phyloP scores from a whole-genome alignment of 2,113 vertebrate species.

The Numida meleagris region DNA sequence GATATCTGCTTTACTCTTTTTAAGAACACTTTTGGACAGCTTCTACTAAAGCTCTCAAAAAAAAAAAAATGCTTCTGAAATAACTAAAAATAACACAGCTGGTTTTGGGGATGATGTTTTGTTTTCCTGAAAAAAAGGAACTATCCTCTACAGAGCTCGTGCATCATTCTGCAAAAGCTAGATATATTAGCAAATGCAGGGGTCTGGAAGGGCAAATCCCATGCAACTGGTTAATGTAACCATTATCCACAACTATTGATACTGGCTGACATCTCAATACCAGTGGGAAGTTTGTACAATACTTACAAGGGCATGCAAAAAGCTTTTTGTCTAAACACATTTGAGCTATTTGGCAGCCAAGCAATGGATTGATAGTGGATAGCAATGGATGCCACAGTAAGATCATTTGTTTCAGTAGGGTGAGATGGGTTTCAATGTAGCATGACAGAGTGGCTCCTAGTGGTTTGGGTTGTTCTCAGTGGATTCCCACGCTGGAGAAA shows the following conservation, averaged over 20 bases:
- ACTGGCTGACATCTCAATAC: neutral
- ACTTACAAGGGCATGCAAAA: neutral
- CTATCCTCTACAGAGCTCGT: neutral
- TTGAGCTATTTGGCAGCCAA: neutral
- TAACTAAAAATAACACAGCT: neutral
- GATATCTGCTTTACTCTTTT: neutral
- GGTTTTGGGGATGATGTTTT: neutral
- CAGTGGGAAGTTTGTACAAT: neutral
- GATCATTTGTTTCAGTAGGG: neutral
- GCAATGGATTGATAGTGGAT: neutral
- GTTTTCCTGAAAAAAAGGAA: neutral
- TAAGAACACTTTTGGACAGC: neutral
- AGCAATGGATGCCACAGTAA: neutral
- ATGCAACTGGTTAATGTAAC: neutral
- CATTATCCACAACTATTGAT: neutral
- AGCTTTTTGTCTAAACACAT: neutral
- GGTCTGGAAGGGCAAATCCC: neutral
- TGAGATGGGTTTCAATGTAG: neutral
- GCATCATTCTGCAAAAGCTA: rapidly evolving
- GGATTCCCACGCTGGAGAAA: neutral
- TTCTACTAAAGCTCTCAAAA: neutral
- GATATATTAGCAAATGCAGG: neutral
- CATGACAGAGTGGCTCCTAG: neutral
- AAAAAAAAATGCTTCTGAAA: neutral
- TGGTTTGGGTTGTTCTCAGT: neutral